Conservation (phyloP, 2,797 vertebrate genomes). For the Paedocypris micromegethes region DNA sequence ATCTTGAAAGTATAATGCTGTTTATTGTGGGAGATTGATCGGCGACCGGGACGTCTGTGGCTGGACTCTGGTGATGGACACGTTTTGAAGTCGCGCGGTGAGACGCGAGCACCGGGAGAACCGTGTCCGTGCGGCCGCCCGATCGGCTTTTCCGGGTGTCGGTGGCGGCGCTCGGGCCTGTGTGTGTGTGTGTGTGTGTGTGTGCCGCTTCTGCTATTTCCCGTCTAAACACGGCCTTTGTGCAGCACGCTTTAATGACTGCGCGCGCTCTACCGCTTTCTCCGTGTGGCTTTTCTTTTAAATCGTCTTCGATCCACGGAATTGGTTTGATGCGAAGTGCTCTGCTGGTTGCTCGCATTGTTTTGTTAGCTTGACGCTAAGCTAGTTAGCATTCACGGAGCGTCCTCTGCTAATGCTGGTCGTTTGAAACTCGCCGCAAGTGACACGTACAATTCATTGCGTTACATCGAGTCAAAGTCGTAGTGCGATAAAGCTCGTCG, state of each 20-base stretch:
- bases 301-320: too few relatives aligned
- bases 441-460: neutral
- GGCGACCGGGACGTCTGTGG: slow-evolving; percentile 39
- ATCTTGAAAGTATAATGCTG: slow-evolving; percentile 57
- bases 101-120: slow-evolving; percentile 47
- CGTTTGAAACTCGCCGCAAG: neutral
- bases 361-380: slow-evolving; percentile 25
- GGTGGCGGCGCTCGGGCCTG: neutral
- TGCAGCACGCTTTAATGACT: too few relatives aligned
- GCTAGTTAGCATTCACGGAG: slow-evolving; percentile 22
- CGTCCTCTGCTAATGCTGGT: neutral
- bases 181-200: too few relatives aligned
- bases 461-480: neutral
- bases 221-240: too few relatives aligned
- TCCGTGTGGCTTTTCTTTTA: too few relatives aligned
- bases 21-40: slow-evolving; percentile 44
- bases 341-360: slow-evolving; percentile 8
- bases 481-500: neutral
- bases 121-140: neutral
- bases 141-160: slow-evolving; percentile 48
- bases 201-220: too few relatives aligned
- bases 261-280: too few relatives aligned
- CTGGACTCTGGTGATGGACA: slow-evolving; percentile 33
- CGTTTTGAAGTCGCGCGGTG: slow-evolving; percentile 24
- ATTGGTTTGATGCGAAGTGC: neutral